phyloP scores from a whole-genome alignment of 2,888 invertebrate genomes.

The Athalia circularis region DNA sequence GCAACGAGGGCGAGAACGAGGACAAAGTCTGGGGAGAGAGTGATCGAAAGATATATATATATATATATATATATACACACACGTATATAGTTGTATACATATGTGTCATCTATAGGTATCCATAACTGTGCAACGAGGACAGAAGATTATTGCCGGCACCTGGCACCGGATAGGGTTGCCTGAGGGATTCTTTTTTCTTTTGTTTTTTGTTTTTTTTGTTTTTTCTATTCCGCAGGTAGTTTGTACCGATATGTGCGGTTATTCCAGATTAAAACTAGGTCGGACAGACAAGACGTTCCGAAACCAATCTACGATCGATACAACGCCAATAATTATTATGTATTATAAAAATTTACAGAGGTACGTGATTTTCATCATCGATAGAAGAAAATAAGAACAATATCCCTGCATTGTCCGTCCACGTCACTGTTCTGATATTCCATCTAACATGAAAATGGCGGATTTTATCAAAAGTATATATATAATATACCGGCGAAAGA shows the following conservation, averaged over 20 bases:
- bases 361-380: no score
- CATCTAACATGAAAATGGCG: not conserved
- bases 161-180: conserved; percentile 14
- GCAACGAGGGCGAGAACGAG: conserved; percentile 39
- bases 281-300: not conserved
- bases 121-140: conserved; percentile 5
- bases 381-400: no score
- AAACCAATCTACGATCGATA: not conserved
- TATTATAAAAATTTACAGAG: no score
- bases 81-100: not conserved
- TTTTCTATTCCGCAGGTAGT: not conserved
- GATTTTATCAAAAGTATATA: conserved; percentile 1
- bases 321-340: no score
- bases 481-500: not conserved
- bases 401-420: no score
- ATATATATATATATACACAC: not conserved
- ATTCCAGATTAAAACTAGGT: conserved; percentile 12
- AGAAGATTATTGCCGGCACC: conserved; percentile 25
- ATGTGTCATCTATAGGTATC: not conserved
- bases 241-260: conserved; percentile 24
- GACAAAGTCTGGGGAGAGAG: conserved; percentile 41
- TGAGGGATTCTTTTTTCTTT: not conserved
- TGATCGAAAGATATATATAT: conserved; percentile 33
- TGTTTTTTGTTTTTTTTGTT: no score
- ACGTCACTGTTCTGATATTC: not conserved